phyloP scores from a whole-genome alignment of 2,797 vertebrate genomes.

The Enteromius paludinosus region DNA sequence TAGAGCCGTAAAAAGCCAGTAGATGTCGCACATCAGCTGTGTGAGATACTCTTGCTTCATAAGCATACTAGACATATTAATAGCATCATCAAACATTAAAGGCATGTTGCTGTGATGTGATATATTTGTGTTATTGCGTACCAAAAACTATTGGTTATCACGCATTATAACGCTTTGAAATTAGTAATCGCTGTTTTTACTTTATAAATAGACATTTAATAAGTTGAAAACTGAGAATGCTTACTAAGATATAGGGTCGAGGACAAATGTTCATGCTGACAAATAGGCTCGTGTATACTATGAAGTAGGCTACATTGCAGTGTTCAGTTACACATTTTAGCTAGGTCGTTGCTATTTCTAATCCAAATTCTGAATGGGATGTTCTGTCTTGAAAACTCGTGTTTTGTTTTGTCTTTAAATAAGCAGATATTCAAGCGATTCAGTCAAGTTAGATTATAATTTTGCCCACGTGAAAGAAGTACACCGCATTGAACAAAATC shows the following conservation, averaged over 20 bases:
- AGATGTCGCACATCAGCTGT: constrained; percentile 44
- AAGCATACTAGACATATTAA: not conserved
- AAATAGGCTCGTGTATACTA: not conserved
- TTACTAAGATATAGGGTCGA: not conserved
- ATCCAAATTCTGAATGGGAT: not conserved
- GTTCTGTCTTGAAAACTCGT: not conserved
- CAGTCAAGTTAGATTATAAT: not conserved
- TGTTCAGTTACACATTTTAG: not conserved
- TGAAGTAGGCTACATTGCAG: not conserved
- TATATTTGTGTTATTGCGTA: not conserved
- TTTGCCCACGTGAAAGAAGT: not conserved
- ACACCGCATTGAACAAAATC: not conserved
- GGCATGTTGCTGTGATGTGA: not conserved
- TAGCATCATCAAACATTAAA: not conserved
- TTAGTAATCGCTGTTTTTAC: not conserved
- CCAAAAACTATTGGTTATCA: not conserved
- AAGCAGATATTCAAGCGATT: not conserved
- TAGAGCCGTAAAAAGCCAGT: constrained; percentile 24
- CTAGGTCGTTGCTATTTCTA: not conserved
- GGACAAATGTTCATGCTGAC: not conserved
- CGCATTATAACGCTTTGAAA: not conserved
- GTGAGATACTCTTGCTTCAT: not conserved
- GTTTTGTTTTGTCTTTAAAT: not conserved
- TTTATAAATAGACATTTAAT: not conserved
- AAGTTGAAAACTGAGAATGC: not conserved